phyloP scores from a whole-genome alignment of 2,113 vertebrate genomes.

The Myxocyprinus asiaticus region DNA sequence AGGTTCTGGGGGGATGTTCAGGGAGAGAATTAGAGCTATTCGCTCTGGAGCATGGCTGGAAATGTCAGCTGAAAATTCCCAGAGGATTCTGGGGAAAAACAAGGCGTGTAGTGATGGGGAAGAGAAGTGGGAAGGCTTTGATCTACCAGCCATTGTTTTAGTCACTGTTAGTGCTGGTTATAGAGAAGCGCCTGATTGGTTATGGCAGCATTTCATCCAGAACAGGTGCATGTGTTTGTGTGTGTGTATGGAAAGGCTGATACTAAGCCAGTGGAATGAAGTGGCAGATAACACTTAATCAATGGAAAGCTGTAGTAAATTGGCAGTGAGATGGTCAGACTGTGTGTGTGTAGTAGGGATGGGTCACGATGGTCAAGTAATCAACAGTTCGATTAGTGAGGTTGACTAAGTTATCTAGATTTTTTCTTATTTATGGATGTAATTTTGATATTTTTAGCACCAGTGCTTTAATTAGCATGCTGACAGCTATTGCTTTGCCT shows the following conservation, averaged over 20 bases:
- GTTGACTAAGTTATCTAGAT: too few species aligned
- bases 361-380: too few species aligned
- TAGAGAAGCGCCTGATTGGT: conserved; percentile 11
- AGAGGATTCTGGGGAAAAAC: conserved; percentile 41
- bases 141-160: conserved; percentile 46
- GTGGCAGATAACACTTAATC: too few species aligned
- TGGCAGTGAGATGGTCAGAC: too few species aligned
- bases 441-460: too few species aligned
- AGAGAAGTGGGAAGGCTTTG: conserved; percentile 42
- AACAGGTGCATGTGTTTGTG: conserved; percentile 4
- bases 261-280: conserved; percentile 41
- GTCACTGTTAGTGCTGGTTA: conserved; percentile 39
- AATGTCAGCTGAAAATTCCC: conserved; percentile 53
- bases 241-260: conserved; percentile 22
- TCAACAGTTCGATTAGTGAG: too few species aligned
- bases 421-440: too few species aligned
- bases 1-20: conserved; percentile 3
- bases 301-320: too few species aligned
- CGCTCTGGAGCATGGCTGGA: conserved; percentile 34
- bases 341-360: too few species aligned
- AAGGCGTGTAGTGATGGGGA: conserved; percentile 37
- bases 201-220: conserved; percentile 10
- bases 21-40: conserved; percentile 49
- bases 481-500: too few species aligned
- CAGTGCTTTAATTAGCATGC: too few species aligned